These are phyloP conservation scores for Trochalopteron elliotii DNA, from an alignment of 2,113 vertebrate genomes.

Conservation along the genomic window DNA sequence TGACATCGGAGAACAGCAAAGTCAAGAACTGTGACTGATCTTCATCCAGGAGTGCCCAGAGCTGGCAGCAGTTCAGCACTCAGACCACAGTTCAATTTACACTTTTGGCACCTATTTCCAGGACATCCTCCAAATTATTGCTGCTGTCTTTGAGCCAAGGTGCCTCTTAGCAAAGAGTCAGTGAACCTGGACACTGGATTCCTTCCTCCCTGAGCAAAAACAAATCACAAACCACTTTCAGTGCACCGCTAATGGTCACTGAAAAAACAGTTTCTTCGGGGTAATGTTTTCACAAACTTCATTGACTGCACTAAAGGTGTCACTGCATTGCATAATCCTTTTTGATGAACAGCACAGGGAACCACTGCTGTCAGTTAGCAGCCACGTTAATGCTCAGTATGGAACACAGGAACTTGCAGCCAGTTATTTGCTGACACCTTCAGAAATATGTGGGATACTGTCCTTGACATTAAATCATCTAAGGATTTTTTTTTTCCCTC, in stretches of 20 bases:
- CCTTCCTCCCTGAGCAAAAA: slow-evolving; percentile 33
- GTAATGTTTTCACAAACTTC: slow-evolving; percentile 21
- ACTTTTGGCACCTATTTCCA: slow-evolving; percentile 45
- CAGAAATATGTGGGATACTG: not conserved
- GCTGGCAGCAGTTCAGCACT: slow-evolving; percentile 39
- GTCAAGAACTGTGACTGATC: slow-evolving; percentile 30
- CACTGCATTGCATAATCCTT: slow-evolving; percentile 25
- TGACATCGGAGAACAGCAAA: slow-evolving; percentile 7
- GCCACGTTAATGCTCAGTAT: not conserved
- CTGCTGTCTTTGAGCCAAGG: slow-evolving; percentile 44
- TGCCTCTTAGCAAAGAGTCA: slow-evolving; percentile 35
- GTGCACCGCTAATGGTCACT: not conserved
- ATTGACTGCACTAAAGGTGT: not conserved
- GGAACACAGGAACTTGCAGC: not conserved
- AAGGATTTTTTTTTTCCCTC: not conserved
- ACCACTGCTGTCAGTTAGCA: not conserved
- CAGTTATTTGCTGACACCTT: slow-evolving; percentile 23
- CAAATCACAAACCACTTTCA: slow-evolving; percentile 33
- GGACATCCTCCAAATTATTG: slow-evolving; percentile 36
- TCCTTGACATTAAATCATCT: slow-evolving; percentile 40
- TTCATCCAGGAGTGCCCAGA: slow-evolving; percentile 35
- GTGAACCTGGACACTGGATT: not conserved
- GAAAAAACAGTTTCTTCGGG: slow-evolving; percentile 33
- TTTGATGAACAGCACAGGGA: slow-evolving; percentile 4
- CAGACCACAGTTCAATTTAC: slow-evolving; percentile 52